phyloP scores from a whole-genome alignment of 2,797 vertebrate species.

The Thalassophryne amazonica region DNA sequence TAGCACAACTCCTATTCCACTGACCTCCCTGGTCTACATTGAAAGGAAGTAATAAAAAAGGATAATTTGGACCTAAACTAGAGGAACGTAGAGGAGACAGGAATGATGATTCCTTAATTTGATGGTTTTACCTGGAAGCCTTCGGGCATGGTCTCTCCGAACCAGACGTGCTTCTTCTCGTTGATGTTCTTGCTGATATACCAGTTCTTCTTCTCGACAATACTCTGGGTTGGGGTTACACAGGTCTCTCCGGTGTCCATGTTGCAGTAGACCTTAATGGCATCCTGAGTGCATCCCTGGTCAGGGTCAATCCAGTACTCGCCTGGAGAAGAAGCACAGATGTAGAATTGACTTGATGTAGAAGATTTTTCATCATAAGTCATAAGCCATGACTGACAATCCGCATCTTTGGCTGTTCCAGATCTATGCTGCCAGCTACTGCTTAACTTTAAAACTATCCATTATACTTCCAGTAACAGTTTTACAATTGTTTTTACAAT shows the following conservation, averaged over 20 bases:
- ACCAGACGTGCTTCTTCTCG: constrained; percentile 97
- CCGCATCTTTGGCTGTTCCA: too few species aligned
- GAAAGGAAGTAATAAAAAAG: too few species aligned
- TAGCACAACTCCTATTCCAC: too few species aligned
- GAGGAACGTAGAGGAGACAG: neutral
- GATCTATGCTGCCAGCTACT: neutral
- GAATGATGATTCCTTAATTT: neutral
- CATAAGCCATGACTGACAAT: too few species aligned
- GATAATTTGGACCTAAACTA: too few species aligned
- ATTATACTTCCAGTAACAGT: neutral
- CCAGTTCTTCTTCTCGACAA: constrained; percentile 91
- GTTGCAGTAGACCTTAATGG: constrained; percentile 98
- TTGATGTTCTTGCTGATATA: constrained; percentile 93
- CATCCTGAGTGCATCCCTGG: constrained; percentile 95
- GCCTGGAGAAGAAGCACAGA: constrained; percentile 65
- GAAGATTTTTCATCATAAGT: too few species aligned
- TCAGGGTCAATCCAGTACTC: constrained; percentile 99
- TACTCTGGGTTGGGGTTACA: constrained; percentile 80
- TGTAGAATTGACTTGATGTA: too few species aligned
- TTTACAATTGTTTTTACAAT: too few species aligned
- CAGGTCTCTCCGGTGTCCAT: constrained; percentile 96
- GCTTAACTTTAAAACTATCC: too few species aligned
- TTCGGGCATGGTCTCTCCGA: constrained; percentile 90
- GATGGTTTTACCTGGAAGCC: constrained; percentile 87
- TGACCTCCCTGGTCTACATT: too few species aligned